Base-by-base conservation (phyloP, 2,888 invertebrate species). In the Idaea straminata region DNA sequence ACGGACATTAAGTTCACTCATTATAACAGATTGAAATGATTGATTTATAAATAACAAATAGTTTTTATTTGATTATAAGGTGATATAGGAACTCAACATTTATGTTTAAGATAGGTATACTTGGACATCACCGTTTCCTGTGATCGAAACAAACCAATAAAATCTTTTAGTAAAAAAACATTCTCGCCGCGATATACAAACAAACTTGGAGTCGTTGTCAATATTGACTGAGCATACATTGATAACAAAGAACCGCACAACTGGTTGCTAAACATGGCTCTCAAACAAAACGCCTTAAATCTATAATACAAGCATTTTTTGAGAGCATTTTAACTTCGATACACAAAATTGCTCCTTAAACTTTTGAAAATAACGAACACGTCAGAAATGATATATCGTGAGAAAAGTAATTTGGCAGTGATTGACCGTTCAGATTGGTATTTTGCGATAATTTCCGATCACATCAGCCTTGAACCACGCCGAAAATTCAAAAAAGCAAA, bases 391-490 rank as follows among this genome's bases (percentile, higher is more conserved):
- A 74, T 70, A 72, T 72, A 77, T 86, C 91, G 91, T 91, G 91
- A 89, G 90, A 91, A 88, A 86, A 47, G 47, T 47, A 47, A 47
- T 47, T 47, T 47, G 47, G 83, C 80, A 74, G 76, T 79, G 83
- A 88, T 88, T 83, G 77, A 76, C 82, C 77, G 82, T 86, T 83
- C 80, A 82, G 86, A 89, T 89, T 86, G 85, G 81, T 88, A 47
- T 47, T 90, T 89, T 88, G 89, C 86, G 86, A 88, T 89, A 88
- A 88, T 89, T 87, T 82, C 79, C 86, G 87, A 88, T 89, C 88
- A 90, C 87, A 89, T 87, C 86, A 87, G 88, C 89, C 89, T 89
- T 91, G 88, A 90, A 88, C 87, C 83, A 81, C 77, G 47, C 47
- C 82, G 86, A 80, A 83, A 83, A 86, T 25, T 25, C 25, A 84